phyloP scores from a whole-genome alignment of 2,797 vertebrate species.

The Podarcis siculus region DNA sequence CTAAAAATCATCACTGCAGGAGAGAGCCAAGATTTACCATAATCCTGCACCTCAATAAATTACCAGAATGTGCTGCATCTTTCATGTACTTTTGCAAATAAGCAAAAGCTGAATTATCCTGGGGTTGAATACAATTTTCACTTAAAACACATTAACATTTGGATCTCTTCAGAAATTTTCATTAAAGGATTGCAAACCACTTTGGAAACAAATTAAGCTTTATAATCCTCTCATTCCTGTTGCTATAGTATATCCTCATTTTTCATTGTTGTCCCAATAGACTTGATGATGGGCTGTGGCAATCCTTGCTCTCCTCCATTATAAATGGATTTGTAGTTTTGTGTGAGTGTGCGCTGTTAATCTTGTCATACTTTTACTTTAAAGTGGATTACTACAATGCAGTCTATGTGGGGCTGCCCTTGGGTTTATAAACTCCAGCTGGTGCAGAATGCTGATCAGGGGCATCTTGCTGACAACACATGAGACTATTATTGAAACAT shows the following conservation, averaged over 20 bases:
- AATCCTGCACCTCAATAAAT: constrained; percentile 54
- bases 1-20: constrained; percentile 47
- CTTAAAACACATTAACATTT: constrained; percentile 44
- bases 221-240: background rate
- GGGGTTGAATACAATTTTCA: constrained; percentile 29
- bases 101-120: constrained; percentile 38
- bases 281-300: background rate
- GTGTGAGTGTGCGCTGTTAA: background rate
- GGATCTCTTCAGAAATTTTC: constrained; percentile 3
- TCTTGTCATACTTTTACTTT: too few relatives aligned
- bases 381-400: too few relatives aligned
- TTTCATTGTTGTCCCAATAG: background rate
- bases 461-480: too few relatives aligned
- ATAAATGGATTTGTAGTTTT: background rate
- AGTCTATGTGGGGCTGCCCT: too few relatives aligned
- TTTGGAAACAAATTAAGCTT: constrained; percentile 48
- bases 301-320: background rate
- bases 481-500: too few relatives aligned
- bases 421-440: too few relatives aligned
- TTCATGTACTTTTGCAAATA: constrained; percentile 44
- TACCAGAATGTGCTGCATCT: constrained; percentile 38
- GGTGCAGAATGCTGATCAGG: too few relatives aligned
- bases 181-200: constrained; percentile 12
- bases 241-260: background rate
- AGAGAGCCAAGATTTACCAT: constrained; percentile 46